phyloP scores from a whole-genome alignment of 2,797 vertebrate species.

The Eulemur mongoz region DNA sequence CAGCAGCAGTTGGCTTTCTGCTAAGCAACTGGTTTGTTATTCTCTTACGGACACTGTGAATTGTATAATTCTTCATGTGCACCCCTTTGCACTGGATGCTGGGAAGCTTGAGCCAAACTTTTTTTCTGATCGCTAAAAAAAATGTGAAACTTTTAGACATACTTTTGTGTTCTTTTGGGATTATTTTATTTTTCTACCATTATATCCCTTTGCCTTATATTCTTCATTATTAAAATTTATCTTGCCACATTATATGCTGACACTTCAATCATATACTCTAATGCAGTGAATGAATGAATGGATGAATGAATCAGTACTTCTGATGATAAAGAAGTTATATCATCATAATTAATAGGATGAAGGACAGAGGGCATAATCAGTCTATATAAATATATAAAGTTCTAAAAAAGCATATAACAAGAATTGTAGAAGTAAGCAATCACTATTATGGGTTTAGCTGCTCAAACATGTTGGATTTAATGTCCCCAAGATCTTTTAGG shows the following conservation, averaged over 20 bases:
- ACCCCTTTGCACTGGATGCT: background rate
- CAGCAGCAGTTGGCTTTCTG: conserved; percentile 3
- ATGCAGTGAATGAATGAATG: background rate
- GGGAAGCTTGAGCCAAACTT: background rate
- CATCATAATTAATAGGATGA: background rate
- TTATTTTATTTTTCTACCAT: conserved; percentile 21
- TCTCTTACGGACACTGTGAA: background rate
- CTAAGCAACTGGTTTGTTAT: conserved; percentile 32
- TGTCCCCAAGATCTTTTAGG: background rate
- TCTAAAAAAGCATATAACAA: conserved; percentile 1
- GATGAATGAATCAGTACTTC: background rate
- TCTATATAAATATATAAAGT: background rate
- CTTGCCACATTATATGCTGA: background rate
- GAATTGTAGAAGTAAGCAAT: background rate
- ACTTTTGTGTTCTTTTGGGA: background rate
- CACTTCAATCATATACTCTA: background rate
- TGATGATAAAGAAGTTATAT: background rate
- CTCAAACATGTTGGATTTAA: background rate
- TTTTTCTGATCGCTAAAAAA: background rate
- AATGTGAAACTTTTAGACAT: background rate
- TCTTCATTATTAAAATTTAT: conserved; percentile 3
- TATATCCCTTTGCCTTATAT: background rate
- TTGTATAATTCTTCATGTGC: background rate
- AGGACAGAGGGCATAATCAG: background rate
- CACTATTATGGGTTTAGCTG: background rate